Evolutionary conservation across 1,140 invertebrate genomes (phyloP).

Genomic region (Helicorthomorpha holstii): DNA sequence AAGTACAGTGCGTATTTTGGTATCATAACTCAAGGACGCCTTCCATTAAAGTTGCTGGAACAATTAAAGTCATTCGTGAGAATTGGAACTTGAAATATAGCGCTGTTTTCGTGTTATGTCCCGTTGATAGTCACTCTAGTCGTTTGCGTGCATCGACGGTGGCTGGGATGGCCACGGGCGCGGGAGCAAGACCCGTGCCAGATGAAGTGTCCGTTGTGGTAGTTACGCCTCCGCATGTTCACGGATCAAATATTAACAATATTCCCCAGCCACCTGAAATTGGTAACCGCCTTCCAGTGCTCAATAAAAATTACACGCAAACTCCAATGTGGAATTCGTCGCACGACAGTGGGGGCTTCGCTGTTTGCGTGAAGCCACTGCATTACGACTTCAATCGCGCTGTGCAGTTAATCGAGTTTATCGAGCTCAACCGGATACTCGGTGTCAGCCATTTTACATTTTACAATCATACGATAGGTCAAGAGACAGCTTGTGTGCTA

Average conservation of each 20-base stretch:
- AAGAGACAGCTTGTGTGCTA: conserved; percentile 46
- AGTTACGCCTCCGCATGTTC: conserved; percentile 1
- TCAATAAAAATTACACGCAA: conserved; percentile 13
- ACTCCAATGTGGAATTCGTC: background rate
- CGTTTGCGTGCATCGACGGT: conserved; percentile 9
- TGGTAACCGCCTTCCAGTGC: conserved; percentile 36
- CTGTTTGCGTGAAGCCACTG: conserved; percentile 84
- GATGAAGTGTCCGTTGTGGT: conserved; percentile 41
- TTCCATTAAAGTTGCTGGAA: conserved; percentile 19
- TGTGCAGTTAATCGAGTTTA: conserved; percentile 69
- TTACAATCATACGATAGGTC: conserved; percentile 76
- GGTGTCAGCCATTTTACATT: conserved; percentile 78
- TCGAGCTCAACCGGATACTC: conserved; percentile 71
- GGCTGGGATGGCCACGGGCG: conserved; percentile 5
- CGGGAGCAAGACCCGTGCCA: conserved; percentile 20
- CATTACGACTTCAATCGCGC: conserved; percentile 73
- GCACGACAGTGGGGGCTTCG: conserved; percentile 38
- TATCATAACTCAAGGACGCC: conserved; percentile 30
- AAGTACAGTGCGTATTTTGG: conserved; percentile 75
- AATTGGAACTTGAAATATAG: conserved; percentile 90
- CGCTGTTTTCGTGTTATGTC: conserved; percentile 72
- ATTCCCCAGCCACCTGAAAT: too few relatives aligned
- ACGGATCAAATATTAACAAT: too few relatives aligned
- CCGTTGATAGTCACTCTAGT: conserved; percentile 27
- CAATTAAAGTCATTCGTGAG: conserved; percentile 57